Percentiles rank a stretch among this genome's conserved stretches.
Evolutionary conservation across 2,888 invertebrate genomes (phyloP).

Genomic region (Drosophila kambysellisi): DNA sequence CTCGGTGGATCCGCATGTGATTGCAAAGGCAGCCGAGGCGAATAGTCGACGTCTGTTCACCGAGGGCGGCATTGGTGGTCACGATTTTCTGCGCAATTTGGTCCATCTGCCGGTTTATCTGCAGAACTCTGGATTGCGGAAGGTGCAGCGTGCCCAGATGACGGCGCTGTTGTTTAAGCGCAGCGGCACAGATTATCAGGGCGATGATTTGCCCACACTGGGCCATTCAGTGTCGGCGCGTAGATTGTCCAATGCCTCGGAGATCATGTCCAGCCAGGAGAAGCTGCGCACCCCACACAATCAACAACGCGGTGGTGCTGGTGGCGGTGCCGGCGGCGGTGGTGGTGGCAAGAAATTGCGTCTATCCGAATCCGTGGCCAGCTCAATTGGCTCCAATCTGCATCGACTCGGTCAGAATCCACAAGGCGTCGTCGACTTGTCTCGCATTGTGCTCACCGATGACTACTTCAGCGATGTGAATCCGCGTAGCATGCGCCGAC

Average conservation of each 20-base stretch:
- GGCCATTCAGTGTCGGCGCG: conserved; percentile 89
- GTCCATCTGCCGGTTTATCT: conserved; percentile 99
- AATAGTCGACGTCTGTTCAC: conserved; percentile 94
- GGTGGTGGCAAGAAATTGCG: conserved; percentile 89
- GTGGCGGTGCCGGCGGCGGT: conserved; percentile 84
- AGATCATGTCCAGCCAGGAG: conserved; percentile 93
- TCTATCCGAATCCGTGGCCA: conserved; percentile 95
- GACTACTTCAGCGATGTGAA: conserved; percentile 99
- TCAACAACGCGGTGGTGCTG: conserved; percentile 86
- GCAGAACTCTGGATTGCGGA: conserved; percentile 97
- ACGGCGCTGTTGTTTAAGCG: conserved; percentile 87
- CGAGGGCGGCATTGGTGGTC: conserved; percentile 95
- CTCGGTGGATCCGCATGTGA: conserved; percentile 99
- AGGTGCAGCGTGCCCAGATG: conserved; percentile 94
- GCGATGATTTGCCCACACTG: conserved; percentile 82
- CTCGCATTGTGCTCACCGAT: conserved; percentile 96
- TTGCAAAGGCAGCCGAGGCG: conserved; percentile 97
- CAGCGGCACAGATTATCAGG: conserved; percentile 82
- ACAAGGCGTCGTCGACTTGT: conserved; percentile 85
- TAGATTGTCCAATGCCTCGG: conserved; percentile 92
- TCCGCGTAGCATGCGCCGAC: conserved; percentile 97
- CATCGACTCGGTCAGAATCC: conserved; percentile 91
- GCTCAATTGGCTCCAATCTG: conserved; percentile 95
- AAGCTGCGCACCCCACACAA: conserved; percentile 86
- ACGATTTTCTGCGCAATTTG: conserved; percentile 97